A percentile compares a stretch with the other conserved stretches of the same genome.
Evolutionary conservation across 1,140 invertebrate genomes (phyloP).

Genomic region (Drosophila parvula): DNA sequence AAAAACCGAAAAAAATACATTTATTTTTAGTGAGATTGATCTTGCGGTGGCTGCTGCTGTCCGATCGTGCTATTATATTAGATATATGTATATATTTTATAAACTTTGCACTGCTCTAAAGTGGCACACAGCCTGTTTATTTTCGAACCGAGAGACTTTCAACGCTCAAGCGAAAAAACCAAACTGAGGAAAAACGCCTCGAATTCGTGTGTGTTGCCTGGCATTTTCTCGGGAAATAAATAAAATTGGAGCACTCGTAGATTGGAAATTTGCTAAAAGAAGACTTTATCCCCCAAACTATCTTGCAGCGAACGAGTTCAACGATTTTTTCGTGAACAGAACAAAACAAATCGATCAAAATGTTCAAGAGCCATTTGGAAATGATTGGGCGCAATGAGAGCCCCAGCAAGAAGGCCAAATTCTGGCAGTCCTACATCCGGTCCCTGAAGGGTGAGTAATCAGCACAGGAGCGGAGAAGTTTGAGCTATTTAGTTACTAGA

Average conservation of each 20-base stretch:
- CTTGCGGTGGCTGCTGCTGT: conserved; percentile 53
- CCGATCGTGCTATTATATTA: conserved; percentile 44
- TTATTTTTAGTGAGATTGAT: conserved; percentile 83
- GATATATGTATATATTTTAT: conserved; percentile 62
- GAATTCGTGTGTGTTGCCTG: conserved; percentile 34
- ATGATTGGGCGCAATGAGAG: conserved; percentile 96
- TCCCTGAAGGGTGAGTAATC: conserved; percentile 91
- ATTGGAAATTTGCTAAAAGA: conserved; percentile 35
- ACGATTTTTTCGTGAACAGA: conserved; percentile 84
- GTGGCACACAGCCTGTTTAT: conserved; percentile 81
- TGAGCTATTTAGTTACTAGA: not conserved
- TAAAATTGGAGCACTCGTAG: conserved; percentile 21
- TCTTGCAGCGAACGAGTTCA: conserved; percentile 88
- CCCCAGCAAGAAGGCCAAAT: conserved; percentile 95
- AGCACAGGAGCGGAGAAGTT: not conserved
- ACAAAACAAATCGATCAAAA: conserved; percentile 87
- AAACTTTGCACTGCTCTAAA: conserved; percentile 72
- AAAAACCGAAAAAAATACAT: conserved; percentile 38
- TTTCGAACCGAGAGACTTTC: conserved; percentile 75
- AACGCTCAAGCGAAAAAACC: conserved; percentile 54
- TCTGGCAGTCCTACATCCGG: conserved; percentile 95
- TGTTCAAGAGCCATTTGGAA: conserved; percentile 95
- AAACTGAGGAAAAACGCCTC: conserved; percentile 50
- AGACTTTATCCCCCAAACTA: conserved; percentile 48
- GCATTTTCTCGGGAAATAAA: conserved; percentile 32